Conservation (phyloP, 30 jellyfish, hydroid and myxozoan species). For the Chrysaora quinquecirrha region DNA sequence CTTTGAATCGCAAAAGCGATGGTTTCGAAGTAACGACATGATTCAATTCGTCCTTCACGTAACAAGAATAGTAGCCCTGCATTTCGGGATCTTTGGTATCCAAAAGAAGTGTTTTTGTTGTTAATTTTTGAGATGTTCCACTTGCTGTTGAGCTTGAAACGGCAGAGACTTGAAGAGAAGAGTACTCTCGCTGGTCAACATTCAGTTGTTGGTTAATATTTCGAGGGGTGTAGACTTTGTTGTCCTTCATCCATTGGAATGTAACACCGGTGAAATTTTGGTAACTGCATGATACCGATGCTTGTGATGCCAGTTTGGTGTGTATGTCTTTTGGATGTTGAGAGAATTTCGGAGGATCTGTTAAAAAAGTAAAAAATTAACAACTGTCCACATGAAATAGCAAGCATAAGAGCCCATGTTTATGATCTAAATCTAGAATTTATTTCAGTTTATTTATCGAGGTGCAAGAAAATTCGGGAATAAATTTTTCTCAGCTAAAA, state of each 20-base stretch:
- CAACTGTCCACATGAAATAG: not conserved
- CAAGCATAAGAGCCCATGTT: not conserved
- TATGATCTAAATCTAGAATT: no score
- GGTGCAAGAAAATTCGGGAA: no score
- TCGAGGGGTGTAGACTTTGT: not conserved
- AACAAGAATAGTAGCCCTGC: conserved; percentile 61
- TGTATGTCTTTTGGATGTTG: conserved; percentile 23
- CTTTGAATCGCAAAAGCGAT: conserved; percentile 51
- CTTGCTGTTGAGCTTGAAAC: no score
- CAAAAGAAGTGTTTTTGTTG: not conserved
- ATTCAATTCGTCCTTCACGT: conserved; percentile 57
- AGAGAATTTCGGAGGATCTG: conserved; percentile 60
- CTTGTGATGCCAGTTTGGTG: not conserved
- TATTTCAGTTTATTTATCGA: no score
- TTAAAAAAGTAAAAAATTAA: not conserved
- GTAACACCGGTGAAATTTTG: conserved; percentile 38
- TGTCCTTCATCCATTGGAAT: conserved; percentile 57
- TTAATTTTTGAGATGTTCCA: no score
- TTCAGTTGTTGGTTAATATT: no score
- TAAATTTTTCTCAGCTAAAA: no score
- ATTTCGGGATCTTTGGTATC: conserved; percentile 11
- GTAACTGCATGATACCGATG: conserved; percentile 33
- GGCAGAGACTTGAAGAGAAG: not conserved
- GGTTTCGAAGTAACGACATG: conserved; percentile 38
- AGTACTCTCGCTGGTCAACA: not conserved